phyloP scores from a whole-genome alignment of 2,888 invertebrate species.

The Hipparchia sbordonii region DNA sequence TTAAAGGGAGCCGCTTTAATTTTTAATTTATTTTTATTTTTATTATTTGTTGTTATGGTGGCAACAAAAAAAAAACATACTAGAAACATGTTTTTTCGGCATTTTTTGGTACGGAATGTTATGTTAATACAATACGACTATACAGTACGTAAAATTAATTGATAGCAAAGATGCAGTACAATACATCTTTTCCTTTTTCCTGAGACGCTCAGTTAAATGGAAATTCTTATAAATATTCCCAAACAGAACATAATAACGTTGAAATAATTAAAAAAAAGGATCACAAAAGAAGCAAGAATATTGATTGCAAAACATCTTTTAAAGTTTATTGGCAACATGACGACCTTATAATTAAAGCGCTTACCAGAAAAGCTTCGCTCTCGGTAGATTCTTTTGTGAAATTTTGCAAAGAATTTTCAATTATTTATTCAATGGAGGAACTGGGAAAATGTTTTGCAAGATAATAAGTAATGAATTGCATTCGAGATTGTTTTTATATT shows the following conservation, averaged over 20 bases:
- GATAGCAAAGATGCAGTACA: no score
- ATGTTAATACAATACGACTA: no score
- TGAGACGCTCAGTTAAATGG: no score
- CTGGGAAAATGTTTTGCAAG: conserved; percentile 13
- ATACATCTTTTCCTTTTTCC: no score
- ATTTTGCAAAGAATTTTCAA: conserved; percentile 23
- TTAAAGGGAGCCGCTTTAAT: no score
- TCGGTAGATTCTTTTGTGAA: conserved; percentile 22
- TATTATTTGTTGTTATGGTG: no score
- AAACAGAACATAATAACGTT: background rate
- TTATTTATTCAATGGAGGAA: conserved; percentile 24
- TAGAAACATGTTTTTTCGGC: no score
- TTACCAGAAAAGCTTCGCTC: conserved; percentile 13
- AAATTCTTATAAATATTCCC: background rate
- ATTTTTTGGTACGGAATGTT: no score
- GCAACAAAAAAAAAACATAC: no score
- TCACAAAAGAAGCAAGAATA: conserved; percentile 3
- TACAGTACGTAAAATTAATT: no score
- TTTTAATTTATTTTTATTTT: no score
- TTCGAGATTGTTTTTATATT: background rate
- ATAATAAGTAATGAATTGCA: background rate
- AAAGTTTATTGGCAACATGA: conserved; percentile 22
- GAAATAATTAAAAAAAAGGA: background rate
- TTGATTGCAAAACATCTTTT: conserved; percentile 17
- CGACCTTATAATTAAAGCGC: conserved; percentile 23